Evolutionary conservation across 2,113 vertebrate species (phyloP).

Genomic region (Leptosomus discolor): DNA sequence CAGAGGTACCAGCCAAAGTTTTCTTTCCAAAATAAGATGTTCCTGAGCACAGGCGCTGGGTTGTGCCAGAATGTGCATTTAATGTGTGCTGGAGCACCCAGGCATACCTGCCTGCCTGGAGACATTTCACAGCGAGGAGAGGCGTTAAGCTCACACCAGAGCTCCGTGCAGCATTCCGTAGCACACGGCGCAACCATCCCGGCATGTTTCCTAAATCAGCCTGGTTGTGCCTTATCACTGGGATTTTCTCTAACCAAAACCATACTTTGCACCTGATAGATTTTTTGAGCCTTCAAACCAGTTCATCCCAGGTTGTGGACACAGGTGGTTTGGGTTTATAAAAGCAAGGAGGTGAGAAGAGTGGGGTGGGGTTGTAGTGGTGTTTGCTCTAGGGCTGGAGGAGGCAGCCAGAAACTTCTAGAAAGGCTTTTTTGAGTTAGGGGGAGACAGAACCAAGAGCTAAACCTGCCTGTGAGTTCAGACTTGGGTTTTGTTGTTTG

Average conservation of each 20-base stretch:
- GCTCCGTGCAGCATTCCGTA: neutral
- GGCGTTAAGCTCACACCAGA: neutral
- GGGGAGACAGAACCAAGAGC: accelerated
- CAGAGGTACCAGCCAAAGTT: neutral
- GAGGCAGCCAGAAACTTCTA: accelerated
- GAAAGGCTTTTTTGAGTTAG: no score
- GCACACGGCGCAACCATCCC: neutral
- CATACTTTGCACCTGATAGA: neutral
- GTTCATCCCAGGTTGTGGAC: neutral
- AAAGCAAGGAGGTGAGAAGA: accelerated
- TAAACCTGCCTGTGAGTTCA: accelerated
- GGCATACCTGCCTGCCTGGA: neutral
- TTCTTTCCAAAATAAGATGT: neutral
- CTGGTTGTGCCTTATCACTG: neutral
- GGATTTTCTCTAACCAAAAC: neutral
- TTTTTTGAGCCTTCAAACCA: neutral
- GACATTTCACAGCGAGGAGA: neutral
- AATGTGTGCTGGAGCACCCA: neutral
- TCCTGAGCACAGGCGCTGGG: neutral
- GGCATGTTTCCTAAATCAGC: neutral
- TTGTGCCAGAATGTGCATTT: neutral
- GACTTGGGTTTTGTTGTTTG: accelerated
- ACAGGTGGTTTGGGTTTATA: neutral
- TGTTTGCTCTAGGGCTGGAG: accelerated
- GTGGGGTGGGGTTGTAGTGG: accelerated